A percentile compares a stretch with the other conserved stretches of the same genome.
phyloP scores from a whole-genome alignment of 2,797 vertebrate genomes.

The Protosalanx chinensis region DNA sequence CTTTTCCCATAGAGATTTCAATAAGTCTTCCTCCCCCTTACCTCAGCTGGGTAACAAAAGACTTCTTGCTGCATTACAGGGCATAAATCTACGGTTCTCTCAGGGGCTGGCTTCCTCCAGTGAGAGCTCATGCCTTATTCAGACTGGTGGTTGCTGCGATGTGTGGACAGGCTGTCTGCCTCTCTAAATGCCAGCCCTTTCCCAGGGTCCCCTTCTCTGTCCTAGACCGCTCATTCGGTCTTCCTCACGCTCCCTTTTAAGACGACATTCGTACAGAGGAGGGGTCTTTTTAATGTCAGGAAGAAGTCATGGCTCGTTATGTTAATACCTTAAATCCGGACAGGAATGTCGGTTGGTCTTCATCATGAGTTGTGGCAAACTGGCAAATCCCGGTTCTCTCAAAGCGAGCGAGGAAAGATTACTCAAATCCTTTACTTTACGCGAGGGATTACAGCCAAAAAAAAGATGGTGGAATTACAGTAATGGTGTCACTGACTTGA shows the following conservation, averaged over 20 bases:
- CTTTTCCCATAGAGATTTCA: neutral
- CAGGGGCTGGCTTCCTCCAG: conserved; percentile 33
- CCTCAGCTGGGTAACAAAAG: conserved; percentile 45
- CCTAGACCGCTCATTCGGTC: neutral
- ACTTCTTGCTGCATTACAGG: conserved; percentile 23
- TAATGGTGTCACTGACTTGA: conserved; percentile 32
- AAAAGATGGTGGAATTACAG: conserved; percentile 24
- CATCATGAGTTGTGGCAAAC: neutral
- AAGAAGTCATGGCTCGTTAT: neutral
- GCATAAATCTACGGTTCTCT: conserved; percentile 44
- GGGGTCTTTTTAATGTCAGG: conserved; percentile 3
- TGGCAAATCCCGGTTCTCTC: conserved; percentile 24
- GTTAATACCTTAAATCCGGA: neutral
- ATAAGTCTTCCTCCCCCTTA: conserved; percentile 8
- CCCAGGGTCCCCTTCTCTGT: conserved; percentile 50
- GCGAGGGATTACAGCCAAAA: conserved; percentile 38
- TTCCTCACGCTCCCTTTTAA: neutral
- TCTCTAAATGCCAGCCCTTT: conserved; percentile 54
- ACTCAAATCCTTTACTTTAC: conserved; percentile 59
- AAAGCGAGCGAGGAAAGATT: conserved; percentile 57
- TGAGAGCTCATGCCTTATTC: conserved; percentile 33
- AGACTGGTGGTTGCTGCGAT: conserved; percentile 28
- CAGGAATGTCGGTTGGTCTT: neutral
- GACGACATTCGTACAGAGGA: neutral
- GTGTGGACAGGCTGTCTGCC: conserved; percentile 21